Conservation (phyloP, 2,113 vertebrate species). For the Sphaerodactylus townsendi region DNA sequence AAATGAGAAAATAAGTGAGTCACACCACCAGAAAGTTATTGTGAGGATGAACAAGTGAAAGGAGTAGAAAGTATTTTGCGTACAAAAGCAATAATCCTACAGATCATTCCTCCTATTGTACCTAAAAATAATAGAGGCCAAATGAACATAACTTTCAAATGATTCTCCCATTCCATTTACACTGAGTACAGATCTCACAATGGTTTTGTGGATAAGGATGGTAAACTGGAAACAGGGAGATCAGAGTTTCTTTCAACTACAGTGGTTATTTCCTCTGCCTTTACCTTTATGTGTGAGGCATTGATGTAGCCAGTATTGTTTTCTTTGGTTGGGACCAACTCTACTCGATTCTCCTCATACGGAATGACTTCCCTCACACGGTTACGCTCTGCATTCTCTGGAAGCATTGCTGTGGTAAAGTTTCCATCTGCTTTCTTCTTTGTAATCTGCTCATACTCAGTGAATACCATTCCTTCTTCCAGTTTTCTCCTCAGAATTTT, state of each 20-base stretch:
- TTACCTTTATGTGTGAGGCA: constrained; percentile 92
- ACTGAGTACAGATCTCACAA: neutral
- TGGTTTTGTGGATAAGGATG: neutral
- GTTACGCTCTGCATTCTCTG: constrained; percentile 90
- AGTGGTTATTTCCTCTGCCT: neutral
- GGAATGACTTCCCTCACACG: constrained; percentile 89
- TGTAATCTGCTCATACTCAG: constrained; percentile 91
- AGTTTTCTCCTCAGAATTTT: constrained; percentile 86
- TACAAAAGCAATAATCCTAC: neutral
- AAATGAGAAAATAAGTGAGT: neutral
- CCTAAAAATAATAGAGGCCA: neutral
- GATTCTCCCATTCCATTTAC: neutral
- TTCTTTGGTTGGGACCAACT: constrained; percentile 93
- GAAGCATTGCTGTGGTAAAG: constrained; percentile 84
- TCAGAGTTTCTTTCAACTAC: neutral
- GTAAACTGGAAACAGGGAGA: neutral
- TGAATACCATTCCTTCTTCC: constrained; percentile 92
- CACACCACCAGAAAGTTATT: neutral
- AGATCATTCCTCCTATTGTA: neutral
- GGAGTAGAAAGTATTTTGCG: neutral
- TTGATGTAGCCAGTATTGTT: constrained; percentile 95
- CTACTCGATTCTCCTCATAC: constrained; percentile 91
- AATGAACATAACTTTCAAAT: neutral
- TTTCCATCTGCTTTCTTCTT: constrained; percentile 86
- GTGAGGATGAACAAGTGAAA: neutral